Base-by-base conservation (phyloP, 2,888 invertebrate genomes). In the Drosophila mulleri region DNA sequence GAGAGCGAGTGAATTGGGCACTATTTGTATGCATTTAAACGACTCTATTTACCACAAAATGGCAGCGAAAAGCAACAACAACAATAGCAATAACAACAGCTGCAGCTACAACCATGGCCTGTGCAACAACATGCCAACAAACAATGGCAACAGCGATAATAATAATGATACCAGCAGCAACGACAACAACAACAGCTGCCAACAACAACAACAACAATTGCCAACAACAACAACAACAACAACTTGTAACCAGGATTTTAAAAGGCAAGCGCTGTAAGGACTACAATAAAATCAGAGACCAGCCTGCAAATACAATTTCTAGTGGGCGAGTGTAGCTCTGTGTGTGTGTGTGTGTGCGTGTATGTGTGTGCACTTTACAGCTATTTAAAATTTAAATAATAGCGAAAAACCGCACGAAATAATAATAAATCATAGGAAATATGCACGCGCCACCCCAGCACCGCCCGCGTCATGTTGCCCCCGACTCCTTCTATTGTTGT, bases 1-100 rank as follows among this genome's bases (percentile, higher is more conserved):
- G 32, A 35, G 20, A 8, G 52, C 20, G 45, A 39, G 35, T 64
- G 52, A 54, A 41, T 54, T 54, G 47, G 42, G 73, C 67, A 76
- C 76, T 84, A 72, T 84, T 79, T 89, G 88, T 87, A 83, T 87
- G 89, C 89, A 84, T 89, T 89, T 89, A 89, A 87, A 88, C 87
- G 89, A 87, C 87, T 89, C 89, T 89, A 87, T 89, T 89, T 88
- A 83, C 90, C 89, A 80, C 88, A 89, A 83, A 89, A 85, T 86
- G 83, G 83, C 83, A 82, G 81, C 65, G 61, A 7, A 29, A 29
- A 67, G 53, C 59, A 71, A 26, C 50, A 52, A 47, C n/a, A n/a
- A n/a, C n/a, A n/a, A n/a, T n/a, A n/a, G 20, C 63, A 71, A 37
- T 23, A 66, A 29, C 57, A 57, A 54, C 69, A 61, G 57, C 65